Evolutionary conservation across 2,888 invertebrate species (phyloP), one percentile per base, ranked within the genome.

Genomic region (Linyphia triangularis): DNA sequence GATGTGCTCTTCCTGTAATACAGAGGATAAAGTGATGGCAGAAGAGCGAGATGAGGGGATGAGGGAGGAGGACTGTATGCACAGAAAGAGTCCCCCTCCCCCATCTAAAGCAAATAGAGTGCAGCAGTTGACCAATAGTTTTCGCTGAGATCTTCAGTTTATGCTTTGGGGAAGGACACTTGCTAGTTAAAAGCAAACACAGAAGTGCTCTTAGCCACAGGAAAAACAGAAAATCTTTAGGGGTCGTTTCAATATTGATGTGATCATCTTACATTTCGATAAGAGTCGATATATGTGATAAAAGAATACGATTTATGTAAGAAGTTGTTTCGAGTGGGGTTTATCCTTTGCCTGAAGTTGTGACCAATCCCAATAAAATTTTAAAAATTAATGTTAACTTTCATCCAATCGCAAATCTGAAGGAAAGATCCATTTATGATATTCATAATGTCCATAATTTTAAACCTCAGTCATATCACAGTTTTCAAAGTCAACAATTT

Each of bases 71-170:
- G 9, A 33, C 2, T 57, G 75, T 61, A 43, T 63, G 78, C 67
- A 26, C 30, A 73, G 65, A 51, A 26, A 69, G 24, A 26, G 43
- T 70, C 79, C 33, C 33, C 33, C 33, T n/a, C 33, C 33, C 33
- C 51, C 51, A 1, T n/a, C 65, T 22, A 65, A 72, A 81, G 81
- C 86, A 86, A 86, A 86, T 86, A 86, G 72, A 73, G 72, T 30
- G 69, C 79, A 73, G 81, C 79, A 79, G 73, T 79, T 73, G 79
- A 73, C 81, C 86, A 81, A 86, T 86, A 86, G 86, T 85, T 85
- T 85, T 85, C 85, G 77, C 85, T 70, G 70, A 85, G 70, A 69
- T 78, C 70, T 59, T 40, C 78, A 69, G 65, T 82, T 77, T 70
- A 40, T 78, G 51, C 37, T 30, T 40, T 24, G 61, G 13, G 22